phyloP scores from a whole-genome alignment of 2,113 vertebrate genomes.

The Maccullochella peelii region DNA sequence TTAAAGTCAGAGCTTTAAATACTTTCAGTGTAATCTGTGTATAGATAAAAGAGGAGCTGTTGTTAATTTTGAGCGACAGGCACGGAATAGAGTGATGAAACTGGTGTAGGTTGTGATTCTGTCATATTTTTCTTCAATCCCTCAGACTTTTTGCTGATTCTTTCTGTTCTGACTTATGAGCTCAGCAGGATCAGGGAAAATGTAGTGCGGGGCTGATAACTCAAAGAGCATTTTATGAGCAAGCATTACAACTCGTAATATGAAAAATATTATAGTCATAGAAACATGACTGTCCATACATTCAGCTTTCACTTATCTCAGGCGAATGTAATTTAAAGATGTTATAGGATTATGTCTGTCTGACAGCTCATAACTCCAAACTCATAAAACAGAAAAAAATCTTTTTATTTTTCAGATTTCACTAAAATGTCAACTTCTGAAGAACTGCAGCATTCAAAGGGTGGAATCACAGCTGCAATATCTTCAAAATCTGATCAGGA shows the following conservation, averaged over 20 bases:
- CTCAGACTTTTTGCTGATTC: conserved; percentile 5
- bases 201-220: background rate
- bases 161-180: conserved; percentile 6
- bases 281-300: background rate
- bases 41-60: conserved; percentile 1
- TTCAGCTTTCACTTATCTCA: background rate
- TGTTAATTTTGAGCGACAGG: conserved; percentile 10
- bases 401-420: background rate
- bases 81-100: background rate
- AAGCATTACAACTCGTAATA: conserved; percentile 14
- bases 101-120: background rate
- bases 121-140: background rate
- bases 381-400: conserved; percentile 11
- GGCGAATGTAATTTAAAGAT: background rate
- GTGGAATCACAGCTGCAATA: background rate
- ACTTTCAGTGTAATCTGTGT: conserved; percentile 11
- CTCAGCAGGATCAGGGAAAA: conserved; percentile 1
- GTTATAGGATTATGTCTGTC: background rate
- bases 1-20: conserved; percentile 33
- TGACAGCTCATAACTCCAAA: conserved; percentile 12
- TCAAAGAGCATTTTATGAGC: conserved; percentile 38
- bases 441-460: background rate
- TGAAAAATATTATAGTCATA: conserved; percentile 14
- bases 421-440: background rate
- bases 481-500: background rate